phyloP scores from a whole-genome alignment of 2,113 vertebrate genomes.

The Leucosticte australis region DNA sequence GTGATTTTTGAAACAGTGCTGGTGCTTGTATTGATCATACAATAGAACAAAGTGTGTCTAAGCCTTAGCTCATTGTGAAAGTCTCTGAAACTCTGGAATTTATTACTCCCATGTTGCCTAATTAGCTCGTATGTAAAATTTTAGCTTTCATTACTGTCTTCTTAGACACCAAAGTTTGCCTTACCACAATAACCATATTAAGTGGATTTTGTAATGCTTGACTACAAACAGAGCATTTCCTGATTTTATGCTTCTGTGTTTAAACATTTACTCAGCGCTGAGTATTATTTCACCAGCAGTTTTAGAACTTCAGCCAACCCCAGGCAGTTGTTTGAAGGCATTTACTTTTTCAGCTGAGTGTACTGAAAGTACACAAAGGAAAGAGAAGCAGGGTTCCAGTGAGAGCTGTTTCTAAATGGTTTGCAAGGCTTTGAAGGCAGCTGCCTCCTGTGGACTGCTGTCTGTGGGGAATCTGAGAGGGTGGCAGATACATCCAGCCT shows the following conservation, averaged over 20 bases:
- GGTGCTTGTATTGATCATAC: neutral
- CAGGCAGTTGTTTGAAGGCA: neutral
- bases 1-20: neutral
- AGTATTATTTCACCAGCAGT: neutral
- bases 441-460: neutral
- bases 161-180: neutral
- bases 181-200: neutral
- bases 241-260: neutral
- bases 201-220: neutral
- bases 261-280: neutral
- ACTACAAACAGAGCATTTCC: neutral
- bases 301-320: neutral
- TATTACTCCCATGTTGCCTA: neutral
- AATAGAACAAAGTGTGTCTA: neutral
- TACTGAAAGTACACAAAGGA: neutral
- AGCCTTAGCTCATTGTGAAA: neutral
- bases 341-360: neutral
- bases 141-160: neutral
- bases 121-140: neutral
- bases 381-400: neutral
- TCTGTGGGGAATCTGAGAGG: neutral
- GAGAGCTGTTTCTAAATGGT: neutral
- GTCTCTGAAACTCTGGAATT: neutral
- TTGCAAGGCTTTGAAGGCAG: neutral
- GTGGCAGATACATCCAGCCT: neutral